Evolutionary conservation across 2,797 vertebrate genomes (phyloP).

Genomic region (Phyllotis vaccarum): DNA sequence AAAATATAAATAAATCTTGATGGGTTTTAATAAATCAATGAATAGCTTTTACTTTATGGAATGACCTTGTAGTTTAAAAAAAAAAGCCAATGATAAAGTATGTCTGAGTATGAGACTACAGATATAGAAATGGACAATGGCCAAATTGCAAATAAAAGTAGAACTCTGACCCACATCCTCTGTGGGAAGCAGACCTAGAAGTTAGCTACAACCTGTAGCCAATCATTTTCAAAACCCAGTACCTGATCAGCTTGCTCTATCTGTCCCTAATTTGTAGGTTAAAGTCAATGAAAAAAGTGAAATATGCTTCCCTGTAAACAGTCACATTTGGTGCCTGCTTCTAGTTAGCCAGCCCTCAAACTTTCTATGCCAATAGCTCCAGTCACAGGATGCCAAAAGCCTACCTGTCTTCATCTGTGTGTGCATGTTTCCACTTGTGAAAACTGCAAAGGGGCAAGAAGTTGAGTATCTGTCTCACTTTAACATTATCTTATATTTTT

Average conservation of each 20-base stretch:
- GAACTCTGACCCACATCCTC: slow-evolving; percentile 29
- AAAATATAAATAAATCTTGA: slow-evolving; percentile 24
- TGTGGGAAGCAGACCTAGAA: neutral
- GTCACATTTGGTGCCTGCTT: neutral
- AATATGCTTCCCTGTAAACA: neutral
- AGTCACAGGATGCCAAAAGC: too few species aligned
- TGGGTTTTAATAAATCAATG: slow-evolving; percentile 25
- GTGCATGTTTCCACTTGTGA: neutral
- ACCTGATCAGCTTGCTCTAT: neutral
- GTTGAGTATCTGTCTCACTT: neutral
- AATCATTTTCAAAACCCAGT: neutral
- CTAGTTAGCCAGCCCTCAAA: neutral
- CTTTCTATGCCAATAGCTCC: neutral
- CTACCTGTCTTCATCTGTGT: neutral
- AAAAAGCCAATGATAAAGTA: neutral
- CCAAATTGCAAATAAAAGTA: slow-evolving; percentile 9
- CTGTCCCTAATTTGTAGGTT: neutral
- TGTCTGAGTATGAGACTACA: neutral
- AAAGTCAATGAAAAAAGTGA: neutral
- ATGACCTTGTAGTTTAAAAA: neutral
- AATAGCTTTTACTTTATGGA: neutral
- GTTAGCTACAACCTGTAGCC: neutral
- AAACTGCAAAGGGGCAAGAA: neutral
- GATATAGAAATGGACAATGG: slow-evolving; percentile 22
- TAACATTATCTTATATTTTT: neutral